A percentile compares a stretch with the other conserved stretches of the same genome.
Evolutionary conservation across 2,113 vertebrate genomes (phyloP).

Genomic region (Anthoscopus minutus): DNA sequence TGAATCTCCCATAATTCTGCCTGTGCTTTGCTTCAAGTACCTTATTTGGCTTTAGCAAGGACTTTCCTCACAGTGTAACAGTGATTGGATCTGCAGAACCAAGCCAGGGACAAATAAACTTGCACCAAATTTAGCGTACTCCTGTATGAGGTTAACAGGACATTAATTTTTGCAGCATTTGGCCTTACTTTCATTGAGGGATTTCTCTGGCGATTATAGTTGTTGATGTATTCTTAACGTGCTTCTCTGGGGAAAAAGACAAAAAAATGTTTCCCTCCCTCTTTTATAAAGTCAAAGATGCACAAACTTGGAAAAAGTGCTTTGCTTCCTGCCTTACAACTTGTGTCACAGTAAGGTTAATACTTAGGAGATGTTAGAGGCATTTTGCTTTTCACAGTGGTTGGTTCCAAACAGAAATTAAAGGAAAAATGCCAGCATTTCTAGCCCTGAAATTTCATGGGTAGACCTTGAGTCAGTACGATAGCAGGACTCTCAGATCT

Average conservation of each 20-base stretch:
- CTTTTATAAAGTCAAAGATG: background rate
- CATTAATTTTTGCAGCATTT: background rate
- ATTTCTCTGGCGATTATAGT: background rate
- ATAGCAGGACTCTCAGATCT: background rate
- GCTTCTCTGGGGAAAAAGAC: background rate
- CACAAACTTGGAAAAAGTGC: background rate
- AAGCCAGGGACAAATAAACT: background rate
- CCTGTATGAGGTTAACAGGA: accelerated
- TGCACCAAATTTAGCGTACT: background rate
- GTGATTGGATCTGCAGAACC: background rate
- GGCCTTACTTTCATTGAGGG: background rate
- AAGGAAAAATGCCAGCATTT: background rate
- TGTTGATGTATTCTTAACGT: background rate
- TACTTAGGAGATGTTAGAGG: background rate
- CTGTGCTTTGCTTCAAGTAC: background rate
- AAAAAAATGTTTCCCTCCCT: too few species aligned
- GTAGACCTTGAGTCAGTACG: background rate
- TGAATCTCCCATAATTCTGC: background rate
- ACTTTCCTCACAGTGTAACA: background rate
- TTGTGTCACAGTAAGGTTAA: background rate
- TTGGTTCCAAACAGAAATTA: background rate
- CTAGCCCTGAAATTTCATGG: background rate
- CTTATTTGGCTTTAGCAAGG: background rate
- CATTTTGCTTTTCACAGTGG: background rate
- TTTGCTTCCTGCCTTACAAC: background rate